phyloP scores from a whole-genome alignment of 2,797 vertebrate species.

The Sandelia bainsii region DNA sequence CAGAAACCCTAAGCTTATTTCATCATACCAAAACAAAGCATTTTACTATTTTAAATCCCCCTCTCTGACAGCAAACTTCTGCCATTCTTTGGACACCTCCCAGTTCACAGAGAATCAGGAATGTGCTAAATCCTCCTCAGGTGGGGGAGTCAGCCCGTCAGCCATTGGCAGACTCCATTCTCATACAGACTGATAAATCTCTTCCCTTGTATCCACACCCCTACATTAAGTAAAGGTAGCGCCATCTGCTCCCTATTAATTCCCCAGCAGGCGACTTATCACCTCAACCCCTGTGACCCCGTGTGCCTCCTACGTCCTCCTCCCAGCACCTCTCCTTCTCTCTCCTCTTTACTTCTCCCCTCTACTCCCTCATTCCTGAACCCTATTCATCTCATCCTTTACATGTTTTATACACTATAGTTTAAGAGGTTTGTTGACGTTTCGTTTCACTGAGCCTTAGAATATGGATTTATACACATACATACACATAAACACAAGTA shows the following conservation, averaged over 20 bases:
- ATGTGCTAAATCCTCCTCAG: slow-evolving; percentile 80
- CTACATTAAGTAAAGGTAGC: slow-evolving; percentile 83
- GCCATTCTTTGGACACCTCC: slow-evolving; percentile 64
- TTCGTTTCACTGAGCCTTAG: slow-evolving; percentile 67
- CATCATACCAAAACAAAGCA: slow-evolving; percentile 18
- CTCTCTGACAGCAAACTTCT: slow-evolving; percentile 57
- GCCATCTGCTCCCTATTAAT: slow-evolving; percentile 85
- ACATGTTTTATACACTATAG: slow-evolving; percentile 68
- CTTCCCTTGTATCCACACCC: slow-evolving; percentile 71
- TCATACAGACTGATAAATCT: slow-evolving; percentile 79
- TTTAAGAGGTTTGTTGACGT: slow-evolving; percentile 79
- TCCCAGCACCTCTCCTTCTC: slow-evolving; percentile 64
- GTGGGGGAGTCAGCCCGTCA: slow-evolving; percentile 70
- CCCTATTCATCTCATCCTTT: slow-evolving; percentile 70
- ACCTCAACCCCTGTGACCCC: slow-evolving; percentile 78
- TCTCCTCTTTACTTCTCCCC: slow-evolving; percentile 48
- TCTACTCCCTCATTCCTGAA: slow-evolving; percentile 73
- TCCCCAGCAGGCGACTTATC: slow-evolving; percentile 84
- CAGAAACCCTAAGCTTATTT: slow-evolving; percentile 27
- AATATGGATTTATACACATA: slow-evolving; percentile 69
- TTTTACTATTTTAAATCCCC: slow-evolving; percentile 54
- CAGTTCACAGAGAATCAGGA: slow-evolving; percentile 71
- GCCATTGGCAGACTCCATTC: slow-evolving; percentile 61
- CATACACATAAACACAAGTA: slow-evolving; percentile 49
- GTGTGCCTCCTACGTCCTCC: slow-evolving; percentile 74